Percentiles rank a stretch among this genome's conserved stretches.
These are phyloP conservation scores for Cenopis cana DNA, from an alignment of 2,888 invertebrate species.

Conservation along the genomic window DNA sequence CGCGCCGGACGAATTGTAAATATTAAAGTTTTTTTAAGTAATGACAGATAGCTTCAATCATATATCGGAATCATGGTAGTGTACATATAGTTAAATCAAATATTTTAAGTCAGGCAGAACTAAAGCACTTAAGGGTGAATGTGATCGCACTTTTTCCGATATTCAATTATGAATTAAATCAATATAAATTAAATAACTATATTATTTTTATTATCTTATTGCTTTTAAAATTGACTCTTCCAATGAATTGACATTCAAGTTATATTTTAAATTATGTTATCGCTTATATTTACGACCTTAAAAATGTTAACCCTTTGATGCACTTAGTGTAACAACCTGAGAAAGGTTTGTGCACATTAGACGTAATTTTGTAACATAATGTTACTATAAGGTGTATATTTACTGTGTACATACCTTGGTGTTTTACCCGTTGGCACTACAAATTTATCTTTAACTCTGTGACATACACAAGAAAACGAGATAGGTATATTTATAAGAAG, in stretches of 20 bases:
- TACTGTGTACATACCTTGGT: conserved; percentile 61
- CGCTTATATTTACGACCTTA: conserved; percentile 23
- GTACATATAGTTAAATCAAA: conserved; percentile 48
- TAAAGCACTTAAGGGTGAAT: conserved; percentile 59
- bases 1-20: conserved; percentile 68
- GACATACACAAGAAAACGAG: not conserved
- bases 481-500: not conserved
- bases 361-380: conserved; percentile 39
- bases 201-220: conserved; percentile 38
- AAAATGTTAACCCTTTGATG: conserved; percentile 19
- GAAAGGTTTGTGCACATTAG: conserved; percentile 64
- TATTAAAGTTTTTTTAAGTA: conserved; percentile 58
- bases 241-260: conserved; percentile 45
- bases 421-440: conserved; percentile 14
- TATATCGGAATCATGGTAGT: conserved; percentile 56
- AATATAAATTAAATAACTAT: conserved; percentile 37
- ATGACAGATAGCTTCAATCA: conserved; percentile 60
- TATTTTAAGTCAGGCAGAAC: conserved; percentile 54
- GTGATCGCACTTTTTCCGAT: conserved; percentile 54
- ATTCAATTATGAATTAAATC: conserved; percentile 47
- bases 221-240: conserved; percentile 49
- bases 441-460: conserved; percentile 3
- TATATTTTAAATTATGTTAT: conserved; percentile 27
- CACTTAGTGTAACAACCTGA: conserved; percentile 52
- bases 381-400: conserved; percentile 40